Evolutionary conservation across 2,113 vertebrate species (phyloP).

Genomic region (Hucho hucho): DNA sequence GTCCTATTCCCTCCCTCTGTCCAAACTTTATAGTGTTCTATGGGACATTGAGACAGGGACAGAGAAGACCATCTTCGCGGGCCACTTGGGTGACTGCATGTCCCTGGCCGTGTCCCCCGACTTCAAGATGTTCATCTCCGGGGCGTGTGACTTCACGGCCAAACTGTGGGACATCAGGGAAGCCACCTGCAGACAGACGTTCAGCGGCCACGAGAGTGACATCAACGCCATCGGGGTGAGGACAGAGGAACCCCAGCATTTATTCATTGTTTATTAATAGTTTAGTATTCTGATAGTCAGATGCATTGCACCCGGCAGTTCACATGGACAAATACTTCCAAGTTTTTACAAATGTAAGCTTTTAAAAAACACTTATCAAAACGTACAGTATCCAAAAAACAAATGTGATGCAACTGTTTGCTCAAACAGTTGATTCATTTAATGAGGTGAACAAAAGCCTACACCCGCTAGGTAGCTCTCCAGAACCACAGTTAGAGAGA

Average conservation of each 20-base stretch:
- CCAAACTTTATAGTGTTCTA: slow-evolving; percentile 73
- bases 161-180: slow-evolving; percentile 97
- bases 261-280: no score
- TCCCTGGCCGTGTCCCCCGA: slow-evolving; percentile 91
- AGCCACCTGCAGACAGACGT: slow-evolving; percentile 89
- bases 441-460: no score
- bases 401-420: no score
- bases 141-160: slow-evolving; percentile 92
- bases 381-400: no score
- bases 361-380: no score
- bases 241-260: background rate
- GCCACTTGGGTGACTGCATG: slow-evolving; percentile 97
- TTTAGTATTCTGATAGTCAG: no score
- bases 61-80: slow-evolving; percentile 88
- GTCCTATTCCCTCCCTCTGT: background rate
- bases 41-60: slow-evolving; percentile 98
- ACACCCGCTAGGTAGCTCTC: no score
- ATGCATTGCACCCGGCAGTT: no score
- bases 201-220: slow-evolving; percentile 92
- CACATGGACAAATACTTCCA: no score
- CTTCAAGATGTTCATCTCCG: slow-evolving; percentile 92
- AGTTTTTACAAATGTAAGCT: no score
- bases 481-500: background rate
- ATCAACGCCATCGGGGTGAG: slow-evolving; percentile 93
- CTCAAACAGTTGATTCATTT: no score